Evolutionary conservation across 35 echinoderm and acorn worm species (phyloP).

Genomic region (Amphiura filiformis): DNA sequence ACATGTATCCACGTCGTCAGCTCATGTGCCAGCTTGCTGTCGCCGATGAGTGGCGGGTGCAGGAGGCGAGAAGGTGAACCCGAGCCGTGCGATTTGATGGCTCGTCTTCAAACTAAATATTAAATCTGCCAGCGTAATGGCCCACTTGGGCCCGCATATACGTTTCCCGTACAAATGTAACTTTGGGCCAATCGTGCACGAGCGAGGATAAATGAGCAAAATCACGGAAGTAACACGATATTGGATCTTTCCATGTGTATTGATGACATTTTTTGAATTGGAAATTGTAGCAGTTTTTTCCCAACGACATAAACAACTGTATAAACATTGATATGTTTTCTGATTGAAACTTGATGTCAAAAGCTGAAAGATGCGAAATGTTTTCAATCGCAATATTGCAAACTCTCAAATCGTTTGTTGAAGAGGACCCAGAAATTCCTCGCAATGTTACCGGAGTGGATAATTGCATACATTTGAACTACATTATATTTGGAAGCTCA

Average conservation of each 20-base stretch:
- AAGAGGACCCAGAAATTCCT: not conserved
- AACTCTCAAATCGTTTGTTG: not conserved
- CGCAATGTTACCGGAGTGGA: too few relatives aligned
- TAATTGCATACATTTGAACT: too few relatives aligned
- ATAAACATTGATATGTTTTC: not conserved
- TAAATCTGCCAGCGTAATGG: not conserved
- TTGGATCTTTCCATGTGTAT: not conserved
- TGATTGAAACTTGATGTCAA: not conserved
- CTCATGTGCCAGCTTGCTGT: not conserved
- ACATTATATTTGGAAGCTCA: too few relatives aligned
- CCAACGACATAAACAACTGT: not conserved
- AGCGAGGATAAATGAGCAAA: not conserved
- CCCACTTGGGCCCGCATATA: not conserved
- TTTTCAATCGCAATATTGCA: not conserved
- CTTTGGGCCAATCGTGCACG: not conserved
- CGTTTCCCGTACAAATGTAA: not conserved
- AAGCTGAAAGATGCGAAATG: not conserved
- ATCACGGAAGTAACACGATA: not conserved
- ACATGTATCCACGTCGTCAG: not conserved
- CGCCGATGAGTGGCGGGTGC: not conserved
- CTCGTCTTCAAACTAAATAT: not conserved
- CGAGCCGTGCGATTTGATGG: slow-evolving; percentile 1
- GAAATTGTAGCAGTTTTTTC: not conserved
- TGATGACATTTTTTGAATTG: not conserved
- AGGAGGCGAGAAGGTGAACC: slow-evolving; percentile 6